Percentiles rank a stretch among this genome's conserved stretches.
phyloP scores from a whole-genome alignment of 2,113 vertebrate species.

The Anhinga rufa region DNA sequence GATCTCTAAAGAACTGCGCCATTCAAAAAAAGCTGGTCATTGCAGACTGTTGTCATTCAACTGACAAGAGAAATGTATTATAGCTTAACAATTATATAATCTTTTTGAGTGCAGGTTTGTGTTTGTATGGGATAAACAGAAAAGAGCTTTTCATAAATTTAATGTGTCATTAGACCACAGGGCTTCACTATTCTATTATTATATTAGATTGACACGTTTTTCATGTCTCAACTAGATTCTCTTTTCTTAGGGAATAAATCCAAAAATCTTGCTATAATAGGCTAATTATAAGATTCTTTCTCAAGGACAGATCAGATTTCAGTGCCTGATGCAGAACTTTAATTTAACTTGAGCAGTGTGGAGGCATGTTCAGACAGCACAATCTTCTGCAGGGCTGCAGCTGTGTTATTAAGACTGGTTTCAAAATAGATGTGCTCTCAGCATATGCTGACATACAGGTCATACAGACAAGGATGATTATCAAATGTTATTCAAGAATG shows the following conservation, averaged over 20 bases:
- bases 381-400: neutral
- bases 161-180: neutral
- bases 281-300: neutral
- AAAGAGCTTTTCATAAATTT: neutral
- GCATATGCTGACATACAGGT: neutral
- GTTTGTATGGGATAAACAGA: neutral
- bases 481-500: neutral
- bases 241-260: neutral
- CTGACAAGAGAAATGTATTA: neutral
- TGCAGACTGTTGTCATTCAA: neutral
- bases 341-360: neutral
- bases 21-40: neutral
- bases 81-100: neutral
- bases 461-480: neutral
- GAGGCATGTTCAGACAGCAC: neutral
- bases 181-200: neutral
- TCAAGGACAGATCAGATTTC: neutral
- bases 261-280: neutral
- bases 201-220: neutral
- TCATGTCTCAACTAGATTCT: neutral
- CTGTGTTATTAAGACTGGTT: neutral
- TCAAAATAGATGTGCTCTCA: constrained; percentile 5
- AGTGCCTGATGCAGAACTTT: neutral
- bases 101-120: neutral
- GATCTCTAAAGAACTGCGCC: neutral